These are phyloP conservation scores for Brachyopa scutellaris DNA, from an alignment of 2,888 invertebrate species.

Conservation along the genomic window DNA sequence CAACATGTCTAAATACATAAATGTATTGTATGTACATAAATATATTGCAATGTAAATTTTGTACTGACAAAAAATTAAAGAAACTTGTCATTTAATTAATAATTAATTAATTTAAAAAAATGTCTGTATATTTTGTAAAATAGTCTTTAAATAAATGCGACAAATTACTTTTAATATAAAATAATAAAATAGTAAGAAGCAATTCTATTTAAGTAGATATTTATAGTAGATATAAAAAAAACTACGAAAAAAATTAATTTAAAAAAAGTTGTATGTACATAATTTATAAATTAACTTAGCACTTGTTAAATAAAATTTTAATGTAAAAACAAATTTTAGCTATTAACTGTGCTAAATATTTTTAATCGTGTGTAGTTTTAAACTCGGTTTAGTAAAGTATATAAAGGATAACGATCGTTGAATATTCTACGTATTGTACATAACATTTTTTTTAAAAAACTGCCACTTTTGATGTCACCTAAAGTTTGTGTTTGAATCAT, in stretches of 20 bases:
- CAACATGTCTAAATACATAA: too few relatives aligned
- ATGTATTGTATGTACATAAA: not conserved
- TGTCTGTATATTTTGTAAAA: slow-evolving; percentile 43
- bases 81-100: too few relatives aligned
- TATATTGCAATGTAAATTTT: slow-evolving; percentile 43
- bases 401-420: not conserved
- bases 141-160: not conserved
- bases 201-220: not conserved
- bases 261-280: not conserved
- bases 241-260: slow-evolving; percentile 3
- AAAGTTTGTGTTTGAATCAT: not conserved
- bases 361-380: not conserved
- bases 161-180: not conserved
- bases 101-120: too few relatives aligned
- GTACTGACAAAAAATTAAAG: slow-evolving; percentile 30
- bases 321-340: not conserved
- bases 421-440: too few relatives aligned
- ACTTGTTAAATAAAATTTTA: slow-evolving; percentile 37
- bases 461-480: slow-evolving; percentile 32
- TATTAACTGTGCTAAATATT: not conserved
- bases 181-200: slow-evolving; percentile 1
- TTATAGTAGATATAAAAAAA: slow-evolving; percentile 1
- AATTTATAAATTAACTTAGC: not conserved
- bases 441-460: slow-evolving; percentile 40
- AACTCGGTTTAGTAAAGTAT: not conserved